A percentile compares a stretch with the other conserved stretches of the same genome.
Conservation (phyloP, 2,797 vertebrate species). For the Argentina silus region DNA sequence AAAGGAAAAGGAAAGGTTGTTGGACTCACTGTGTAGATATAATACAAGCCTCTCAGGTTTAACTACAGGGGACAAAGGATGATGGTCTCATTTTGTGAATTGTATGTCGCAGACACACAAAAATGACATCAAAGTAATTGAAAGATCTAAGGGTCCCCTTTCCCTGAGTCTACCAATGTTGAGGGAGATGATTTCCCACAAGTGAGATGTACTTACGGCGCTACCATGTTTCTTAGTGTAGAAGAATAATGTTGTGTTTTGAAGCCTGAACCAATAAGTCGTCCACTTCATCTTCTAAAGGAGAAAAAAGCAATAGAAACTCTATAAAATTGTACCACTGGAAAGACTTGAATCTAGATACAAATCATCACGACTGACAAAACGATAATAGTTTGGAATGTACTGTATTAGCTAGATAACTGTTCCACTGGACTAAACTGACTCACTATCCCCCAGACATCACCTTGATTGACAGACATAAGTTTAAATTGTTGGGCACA, state of each 20-base stretch:
- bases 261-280: conserved; percentile 79
- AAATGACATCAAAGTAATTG: too few relatives aligned
- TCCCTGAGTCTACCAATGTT: neutral
- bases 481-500: neutral
- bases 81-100: neutral
- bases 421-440: neutral
- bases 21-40: conserved; percentile 73
- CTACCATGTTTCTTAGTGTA: conserved; percentile 70
- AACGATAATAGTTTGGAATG: neutral
- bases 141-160: neutral
- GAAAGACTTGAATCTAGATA: neutral
- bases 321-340: neutral
- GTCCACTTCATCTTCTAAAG: conserved; percentile 74
- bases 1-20: neutral
- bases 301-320: neutral
- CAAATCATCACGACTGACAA: neutral
- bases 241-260: conserved; percentile 77
- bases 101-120: neutral
- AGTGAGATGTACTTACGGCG: conserved; percentile 60
- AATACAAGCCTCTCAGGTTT: conserved; percentile 71
- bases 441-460: neutral
- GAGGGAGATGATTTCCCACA: neutral
- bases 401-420: neutral
- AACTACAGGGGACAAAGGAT: conserved; percentile 50
- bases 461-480: too few relatives aligned